These are phyloP conservation scores for Carcinoscorpius rotundicauda DNA, from an alignment of 1,140 invertebrate genomes.

Conservation along the genomic window DNA sequence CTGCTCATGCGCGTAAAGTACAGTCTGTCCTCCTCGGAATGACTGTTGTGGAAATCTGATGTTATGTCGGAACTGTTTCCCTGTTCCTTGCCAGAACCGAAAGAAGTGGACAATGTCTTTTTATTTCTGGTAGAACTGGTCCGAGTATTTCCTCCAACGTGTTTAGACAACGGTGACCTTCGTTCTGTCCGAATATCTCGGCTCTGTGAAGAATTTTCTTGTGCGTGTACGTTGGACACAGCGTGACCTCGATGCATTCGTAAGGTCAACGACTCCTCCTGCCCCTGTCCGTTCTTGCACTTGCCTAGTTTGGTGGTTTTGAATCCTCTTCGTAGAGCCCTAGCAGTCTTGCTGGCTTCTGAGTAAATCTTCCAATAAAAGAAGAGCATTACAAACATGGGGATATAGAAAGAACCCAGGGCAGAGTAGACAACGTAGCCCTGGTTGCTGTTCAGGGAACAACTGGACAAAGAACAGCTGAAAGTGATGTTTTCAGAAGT, in stretches of 20 bases:
- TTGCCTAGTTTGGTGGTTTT: slow-evolving; percentile 61
- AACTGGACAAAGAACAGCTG: slow-evolving; percentile 32
- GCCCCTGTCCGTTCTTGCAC: slow-evolving; percentile 41
- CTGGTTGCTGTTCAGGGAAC: slow-evolving; percentile 77
- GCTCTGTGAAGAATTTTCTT: slow-evolving; percentile 2
- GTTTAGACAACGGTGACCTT: too few relatives aligned
- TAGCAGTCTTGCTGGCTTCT: slow-evolving; percentile 78
- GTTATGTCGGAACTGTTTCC: too few relatives aligned
- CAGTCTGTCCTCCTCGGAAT: too few relatives aligned
- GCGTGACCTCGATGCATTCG: slow-evolving; percentile 67
- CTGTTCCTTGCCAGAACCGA: too few relatives aligned
- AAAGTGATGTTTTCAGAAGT: background rate
- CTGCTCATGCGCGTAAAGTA: slow-evolving; percentile 50
- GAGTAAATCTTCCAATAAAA: slow-evolving; percentile 93
- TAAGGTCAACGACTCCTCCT: slow-evolving; percentile 53
- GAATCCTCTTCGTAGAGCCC: slow-evolving; percentile 67
- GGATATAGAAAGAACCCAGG: slow-evolving; percentile 88
- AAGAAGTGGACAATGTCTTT: too few relatives aligned
- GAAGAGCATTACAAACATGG: slow-evolving; percentile 91
- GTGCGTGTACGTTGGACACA: too few relatives aligned
- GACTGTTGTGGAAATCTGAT: too few relatives aligned
- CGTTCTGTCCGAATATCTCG: background rate
- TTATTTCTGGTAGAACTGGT: too few relatives aligned
- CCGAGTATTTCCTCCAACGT: too few relatives aligned
- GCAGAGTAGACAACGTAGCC: slow-evolving; percentile 74